Percentiles rank a stretch among this genome's conserved stretches.
Evolutionary conservation across 2,888 invertebrate species (phyloP).

Genomic region (Arge pagana): DNA sequence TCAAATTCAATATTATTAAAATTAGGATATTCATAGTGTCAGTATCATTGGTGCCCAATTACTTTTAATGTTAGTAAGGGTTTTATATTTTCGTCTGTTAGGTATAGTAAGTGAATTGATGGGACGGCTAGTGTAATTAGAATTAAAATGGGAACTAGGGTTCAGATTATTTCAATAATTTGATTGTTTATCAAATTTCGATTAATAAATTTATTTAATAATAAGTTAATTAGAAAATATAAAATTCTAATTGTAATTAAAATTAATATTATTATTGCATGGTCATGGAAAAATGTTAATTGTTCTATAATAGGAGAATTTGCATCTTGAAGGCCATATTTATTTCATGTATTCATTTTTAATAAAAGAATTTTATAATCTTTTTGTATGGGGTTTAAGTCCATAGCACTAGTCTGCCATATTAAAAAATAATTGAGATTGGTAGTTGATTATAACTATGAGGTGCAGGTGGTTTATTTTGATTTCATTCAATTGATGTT

Average conservation of each 20-base stretch:
- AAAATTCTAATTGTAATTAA: slow-evolving; percentile 33
- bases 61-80: slow-evolving; percentile 65
- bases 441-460: slow-evolving; percentile 66
- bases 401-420: slow-evolving; percentile 66
- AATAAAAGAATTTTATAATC: slow-evolving; percentile 25
- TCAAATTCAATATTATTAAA: slow-evolving; percentile 66
- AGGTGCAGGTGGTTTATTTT: slow-evolving; percentile 64
- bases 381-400: slow-evolving; percentile 65
- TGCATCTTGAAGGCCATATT: slow-evolving; percentile 37
- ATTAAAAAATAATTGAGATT: slow-evolving; percentile 69
- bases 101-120: slow-evolving; percentile 65
- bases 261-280: slow-evolving; percentile 31
- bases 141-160: slow-evolving; percentile 65
- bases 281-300: slow-evolving; percentile 36
- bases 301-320: slow-evolving; percentile 43
- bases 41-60: slow-evolving; percentile 71
- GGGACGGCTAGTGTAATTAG: slow-evolving; percentile 69
- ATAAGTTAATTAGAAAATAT: slow-evolving; percentile 26
- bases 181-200: slow-evolving; percentile 46
- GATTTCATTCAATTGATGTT: slow-evolving; percentile 68
- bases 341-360: slow-evolving; percentile 29
- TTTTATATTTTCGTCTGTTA: slow-evolving; percentile 67
- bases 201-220: slow-evolving; percentile 23
- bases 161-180: slow-evolving; percentile 70
- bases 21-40: slow-evolving; percentile 71